These are phyloP conservation scores for Siphlonurus alternatus DNA, from an alignment of 2,888 invertebrate genomes.

Conservation along the genomic window DNA sequence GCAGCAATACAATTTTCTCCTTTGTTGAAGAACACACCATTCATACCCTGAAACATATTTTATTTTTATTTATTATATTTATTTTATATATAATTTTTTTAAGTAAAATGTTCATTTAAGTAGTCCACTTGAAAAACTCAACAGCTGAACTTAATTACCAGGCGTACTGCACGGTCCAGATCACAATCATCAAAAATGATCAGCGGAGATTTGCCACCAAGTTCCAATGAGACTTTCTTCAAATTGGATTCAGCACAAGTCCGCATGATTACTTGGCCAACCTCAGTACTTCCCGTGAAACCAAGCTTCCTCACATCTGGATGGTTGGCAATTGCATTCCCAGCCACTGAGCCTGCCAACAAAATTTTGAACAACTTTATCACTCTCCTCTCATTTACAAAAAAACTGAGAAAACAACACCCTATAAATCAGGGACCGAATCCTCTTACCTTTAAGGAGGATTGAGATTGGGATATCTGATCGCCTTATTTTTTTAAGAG, in stretches of 20 bases:
- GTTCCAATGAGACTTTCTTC: slow-evolving; percentile 86
- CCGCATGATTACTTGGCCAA: slow-evolving; percentile 84
- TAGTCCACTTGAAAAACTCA: neutral
- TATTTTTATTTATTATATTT: too few relatives aligned
- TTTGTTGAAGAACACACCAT: slow-evolving; percentile 94
- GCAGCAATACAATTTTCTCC: slow-evolving; percentile 98
- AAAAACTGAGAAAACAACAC: too few relatives aligned
- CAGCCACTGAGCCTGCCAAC: slow-evolving; percentile 46
- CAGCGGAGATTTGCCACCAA: slow-evolving; percentile 92
- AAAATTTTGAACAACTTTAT: neutral
- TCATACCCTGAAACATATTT: slow-evolving; percentile 53
- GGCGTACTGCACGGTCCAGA: slow-evolving; percentile 77
- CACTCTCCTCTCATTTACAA: too few relatives aligned
- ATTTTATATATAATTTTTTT: too few relatives aligned
- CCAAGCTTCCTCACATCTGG: slow-evolving; percentile 76
- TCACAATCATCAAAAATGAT: slow-evolving; percentile 91
- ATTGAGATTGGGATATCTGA: too few relatives aligned
- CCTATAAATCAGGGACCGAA: too few relatives aligned
- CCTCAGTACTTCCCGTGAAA: slow-evolving; percentile 89
- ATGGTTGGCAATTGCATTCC: slow-evolving; percentile 78
- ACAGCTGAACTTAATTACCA: slow-evolving; percentile 35
- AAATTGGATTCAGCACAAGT: slow-evolving; percentile 77
- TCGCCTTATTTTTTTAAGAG: too few relatives aligned
- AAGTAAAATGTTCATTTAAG: too few relatives aligned
- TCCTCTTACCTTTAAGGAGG: too few relatives aligned